These are phyloP conservation scores for Cydia fagiglandana DNA, from an alignment of 1,140 invertebrate species.

Conservation along the genomic window DNA sequence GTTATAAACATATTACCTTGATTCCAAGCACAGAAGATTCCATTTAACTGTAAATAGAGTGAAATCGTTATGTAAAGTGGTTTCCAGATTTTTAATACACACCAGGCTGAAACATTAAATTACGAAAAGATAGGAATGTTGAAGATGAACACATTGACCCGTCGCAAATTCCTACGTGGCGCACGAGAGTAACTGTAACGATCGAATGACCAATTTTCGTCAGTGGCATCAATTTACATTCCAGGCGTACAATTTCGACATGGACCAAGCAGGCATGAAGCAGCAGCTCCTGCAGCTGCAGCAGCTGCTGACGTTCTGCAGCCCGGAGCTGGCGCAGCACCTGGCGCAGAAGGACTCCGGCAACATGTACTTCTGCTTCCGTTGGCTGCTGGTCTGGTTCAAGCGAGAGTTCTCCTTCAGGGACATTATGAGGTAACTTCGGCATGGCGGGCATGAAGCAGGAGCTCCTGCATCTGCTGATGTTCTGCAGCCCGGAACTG, in stretches of 20 bases:
- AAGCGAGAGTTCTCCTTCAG: slow-evolving; percentile 86
- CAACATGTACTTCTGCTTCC: slow-evolving; percentile 99
- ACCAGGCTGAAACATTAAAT: no score
- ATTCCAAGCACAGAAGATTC: no score
- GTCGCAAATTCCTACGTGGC: no score
- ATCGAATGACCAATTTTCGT: slow-evolving; percentile 10
- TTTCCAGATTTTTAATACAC: no score
- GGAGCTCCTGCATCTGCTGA: slow-evolving; percentile 81
- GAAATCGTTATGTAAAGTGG: no score
- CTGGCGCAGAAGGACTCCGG: slow-evolving; percentile 94
- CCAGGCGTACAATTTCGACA: slow-evolving; percentile 96
- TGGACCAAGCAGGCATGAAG: slow-evolving; percentile 99
- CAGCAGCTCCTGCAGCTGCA: slow-evolving; percentile 92
- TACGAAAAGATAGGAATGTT: no score
- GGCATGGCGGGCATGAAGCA: no score
- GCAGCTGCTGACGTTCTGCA: slow-evolving; percentile 88
- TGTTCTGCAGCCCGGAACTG: slow-evolving; percentile 90
- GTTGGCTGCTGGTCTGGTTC: slow-evolving; percentile 92
- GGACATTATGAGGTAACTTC: slow-evolving; percentile 79
- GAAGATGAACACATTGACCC: no score
- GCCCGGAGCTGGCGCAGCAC: slow-evolving; percentile 92
- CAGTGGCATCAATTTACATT: slow-evolving; percentile 20
- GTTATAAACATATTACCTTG: slow-evolving; percentile 46
- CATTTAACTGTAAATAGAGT: no score
- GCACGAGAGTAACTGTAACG: no score